These are phyloP conservation scores for Butorides virescens DNA, from an alignment of 2,113 vertebrate genomes.

Conservation along the genomic window DNA sequence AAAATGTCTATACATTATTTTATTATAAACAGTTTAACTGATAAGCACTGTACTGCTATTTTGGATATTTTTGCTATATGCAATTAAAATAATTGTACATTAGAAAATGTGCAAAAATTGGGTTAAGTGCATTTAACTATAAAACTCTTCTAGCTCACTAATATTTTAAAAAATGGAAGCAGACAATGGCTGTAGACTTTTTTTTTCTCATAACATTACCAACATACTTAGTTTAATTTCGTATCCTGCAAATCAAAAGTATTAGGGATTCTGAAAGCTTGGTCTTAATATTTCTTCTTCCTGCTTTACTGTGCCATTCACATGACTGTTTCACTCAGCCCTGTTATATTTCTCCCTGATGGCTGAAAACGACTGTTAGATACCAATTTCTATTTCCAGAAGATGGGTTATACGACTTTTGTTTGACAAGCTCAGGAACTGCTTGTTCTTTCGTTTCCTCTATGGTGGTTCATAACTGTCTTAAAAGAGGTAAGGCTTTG, in stretches of 20 bases:
- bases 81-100: not conserved
- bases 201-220: fast-evolving
- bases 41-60: not conserved
- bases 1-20: not conserved
- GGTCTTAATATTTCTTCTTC: not conserved
- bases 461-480: not conserved
- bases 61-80: not conserved
- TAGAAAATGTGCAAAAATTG: not conserved
- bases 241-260: not conserved
- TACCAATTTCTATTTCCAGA: constrained; percentile 22
- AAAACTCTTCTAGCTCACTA: not conserved
- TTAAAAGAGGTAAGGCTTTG: not conserved
- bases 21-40: not conserved
- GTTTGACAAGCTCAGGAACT: not conserved
- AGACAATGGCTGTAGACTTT: not conserved
- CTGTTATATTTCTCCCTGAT: not conserved
- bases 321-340: not conserved
- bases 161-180: not conserved
- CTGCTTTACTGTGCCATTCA: not conserved
- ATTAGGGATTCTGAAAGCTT: not conserved
- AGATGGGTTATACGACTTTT: not conserved
- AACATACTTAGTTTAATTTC: not conserved
- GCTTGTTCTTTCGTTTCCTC: not conserved
- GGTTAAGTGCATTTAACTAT: not conserved
- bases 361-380: constrained; percentile 38